Percentiles rank a stretch among this genome's conserved stretches.
Evolutionary conservation across 2,888 invertebrate species (phyloP).

Genomic region (Ashinkailepas kermadecensis): DNA sequence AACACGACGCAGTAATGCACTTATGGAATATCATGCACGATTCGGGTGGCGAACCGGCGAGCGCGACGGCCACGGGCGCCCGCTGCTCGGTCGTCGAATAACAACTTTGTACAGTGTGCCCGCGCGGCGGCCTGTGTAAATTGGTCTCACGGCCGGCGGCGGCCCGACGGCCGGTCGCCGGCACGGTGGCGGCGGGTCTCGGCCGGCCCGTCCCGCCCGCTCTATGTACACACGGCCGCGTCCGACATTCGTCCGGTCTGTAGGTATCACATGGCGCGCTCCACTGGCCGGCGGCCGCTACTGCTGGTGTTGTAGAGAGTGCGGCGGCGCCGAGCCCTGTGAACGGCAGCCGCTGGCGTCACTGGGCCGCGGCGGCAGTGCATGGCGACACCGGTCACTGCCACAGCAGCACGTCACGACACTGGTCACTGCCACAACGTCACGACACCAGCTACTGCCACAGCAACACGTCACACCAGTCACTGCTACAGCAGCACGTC

Average conservation of each 20-base stretch:
- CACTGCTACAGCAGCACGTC: no score
- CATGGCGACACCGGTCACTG: no score
- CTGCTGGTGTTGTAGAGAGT: constrained; percentile 11
- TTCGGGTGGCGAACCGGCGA: neutral
- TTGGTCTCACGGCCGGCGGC: neutral
- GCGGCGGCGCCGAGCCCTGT: neutral
- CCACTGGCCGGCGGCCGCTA: neutral
- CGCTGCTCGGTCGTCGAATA: neutral
- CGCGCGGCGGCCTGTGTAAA: neutral
- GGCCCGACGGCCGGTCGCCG: no score
- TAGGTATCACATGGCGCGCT: constrained; percentile 5
- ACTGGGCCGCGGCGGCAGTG: no score
- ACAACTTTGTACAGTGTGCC: constrained; percentile 6
- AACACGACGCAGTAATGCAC: constrained; percentile 16
- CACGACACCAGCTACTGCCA: no score
- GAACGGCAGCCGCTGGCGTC: neutral
- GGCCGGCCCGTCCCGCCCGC: neutral
- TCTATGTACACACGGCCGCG: neutral
- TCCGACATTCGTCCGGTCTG: neutral
- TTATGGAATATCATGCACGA: constrained; percentile 21
- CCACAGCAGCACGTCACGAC: no score
- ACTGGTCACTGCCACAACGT: no score
- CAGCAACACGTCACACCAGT: no score
- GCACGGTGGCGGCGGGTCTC: neutral
- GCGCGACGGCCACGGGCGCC: neutral